phyloP scores from a whole-genome alignment of 2,113 vertebrate genomes.

The Pongo abelii region DNA sequence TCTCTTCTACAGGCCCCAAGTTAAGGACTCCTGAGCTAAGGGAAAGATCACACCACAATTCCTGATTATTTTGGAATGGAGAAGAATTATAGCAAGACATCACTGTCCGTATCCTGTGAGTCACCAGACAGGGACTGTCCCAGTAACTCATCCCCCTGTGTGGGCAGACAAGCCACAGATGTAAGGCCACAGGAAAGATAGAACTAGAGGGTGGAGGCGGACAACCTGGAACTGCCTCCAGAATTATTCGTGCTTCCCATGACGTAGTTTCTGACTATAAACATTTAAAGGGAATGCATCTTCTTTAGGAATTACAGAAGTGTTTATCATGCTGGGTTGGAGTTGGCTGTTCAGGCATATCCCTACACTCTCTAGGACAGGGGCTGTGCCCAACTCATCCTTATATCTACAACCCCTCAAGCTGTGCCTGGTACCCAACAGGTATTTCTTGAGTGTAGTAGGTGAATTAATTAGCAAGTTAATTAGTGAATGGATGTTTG shows the following conservation, averaged over 20 bases:
- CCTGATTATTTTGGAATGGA: background rate
- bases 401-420: background rate
- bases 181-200: background rate
- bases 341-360: background rate
- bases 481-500: background rate
- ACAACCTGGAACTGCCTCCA: background rate
- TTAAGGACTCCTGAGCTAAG: background rate
- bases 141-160: background rate
- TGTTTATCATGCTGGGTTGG: background rate
- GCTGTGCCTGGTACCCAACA: background rate
- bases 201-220: background rate
- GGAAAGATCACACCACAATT: background rate
- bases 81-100: background rate
- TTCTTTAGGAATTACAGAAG: background rate
- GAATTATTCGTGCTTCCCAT: background rate
- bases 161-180: background rate
- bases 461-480: background rate
- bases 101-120: background rate
- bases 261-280: background rate
- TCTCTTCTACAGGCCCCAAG: background rate
- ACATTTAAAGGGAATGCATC: background rate
- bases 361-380: background rate
- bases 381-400: background rate
- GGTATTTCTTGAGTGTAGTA: background rate
- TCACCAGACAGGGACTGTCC: constrained; percentile 30